phyloP scores from a whole-genome alignment of 2,113 vertebrate species.

The Ranitomeya imitator region DNA sequence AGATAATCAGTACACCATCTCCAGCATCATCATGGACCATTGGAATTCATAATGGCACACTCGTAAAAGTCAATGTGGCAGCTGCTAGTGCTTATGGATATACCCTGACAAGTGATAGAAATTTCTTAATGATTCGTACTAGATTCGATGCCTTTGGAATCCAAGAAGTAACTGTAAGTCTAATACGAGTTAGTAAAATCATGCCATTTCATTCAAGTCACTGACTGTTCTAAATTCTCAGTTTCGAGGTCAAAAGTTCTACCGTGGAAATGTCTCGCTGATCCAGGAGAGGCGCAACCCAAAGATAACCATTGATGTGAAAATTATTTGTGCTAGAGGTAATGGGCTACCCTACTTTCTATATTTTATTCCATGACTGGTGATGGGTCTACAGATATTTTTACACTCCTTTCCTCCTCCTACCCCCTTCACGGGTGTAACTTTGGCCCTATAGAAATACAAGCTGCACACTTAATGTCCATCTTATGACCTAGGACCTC shows the following conservation, averaged over 20 bases:
- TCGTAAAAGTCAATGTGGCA: constrained; percentile 55
- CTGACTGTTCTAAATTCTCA: constrained; percentile 42
- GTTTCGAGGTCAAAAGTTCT: constrained; percentile 62
- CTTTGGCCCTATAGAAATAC: not conserved
- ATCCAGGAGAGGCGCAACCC: not conserved
- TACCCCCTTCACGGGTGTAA: too few species aligned
- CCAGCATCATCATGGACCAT: constrained; percentile 61
- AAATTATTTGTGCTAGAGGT: constrained; percentile 72
- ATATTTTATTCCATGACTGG: too few species aligned
- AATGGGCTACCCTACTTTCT: constrained; percentile 11
- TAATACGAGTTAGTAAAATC: not conserved
- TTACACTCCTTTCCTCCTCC: too few species aligned
- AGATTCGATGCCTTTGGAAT: constrained; percentile 69
- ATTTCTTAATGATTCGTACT: constrained; percentile 60
- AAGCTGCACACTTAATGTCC: not conserved
- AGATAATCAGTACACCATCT: constrained; percentile 42
- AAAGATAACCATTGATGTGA: constrained; percentile 51
- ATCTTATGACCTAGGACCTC: constrained; percentile 63
- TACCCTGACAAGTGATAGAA: constrained; percentile 58
- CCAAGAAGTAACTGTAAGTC: constrained; percentile 3
- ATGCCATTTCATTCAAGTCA: too few species aligned
- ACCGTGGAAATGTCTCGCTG: constrained; percentile 40
- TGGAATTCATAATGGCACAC: constrained; percentile 60
- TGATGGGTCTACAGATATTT: too few species aligned
- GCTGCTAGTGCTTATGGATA: constrained; percentile 69